Evolutionary conservation across 2,888 invertebrate genomes (phyloP), one percentile per base, ranked within the genome.

Genomic region (Drosophila koepferae): DNA sequence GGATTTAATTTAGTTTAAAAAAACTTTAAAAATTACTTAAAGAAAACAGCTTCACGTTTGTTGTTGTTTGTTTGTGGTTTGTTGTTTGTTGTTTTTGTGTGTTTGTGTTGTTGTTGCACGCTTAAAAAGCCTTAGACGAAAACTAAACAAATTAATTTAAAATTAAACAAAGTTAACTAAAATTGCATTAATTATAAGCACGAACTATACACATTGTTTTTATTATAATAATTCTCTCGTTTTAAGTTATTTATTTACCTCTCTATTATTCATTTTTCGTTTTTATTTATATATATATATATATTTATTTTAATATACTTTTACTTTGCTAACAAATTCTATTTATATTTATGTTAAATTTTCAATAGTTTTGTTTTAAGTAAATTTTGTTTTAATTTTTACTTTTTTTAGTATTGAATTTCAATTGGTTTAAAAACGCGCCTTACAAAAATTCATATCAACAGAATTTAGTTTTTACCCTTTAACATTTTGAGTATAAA

Each of bases 111-210:
- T 81, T 78, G 62, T 79, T 74, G 76, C 64, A 65, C 56, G 69
- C 76, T 80, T 80, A 82, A 62, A 60, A 59, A 72, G 80, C 74
- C 79, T 84, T 54, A 53, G 72, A 69, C 56, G 88, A 74, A 67
- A 80, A 86, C 77, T 89, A 89, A 90, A 86, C 89, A 86, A 90
- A 86, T 79, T 83, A 80, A 86, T 82, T 88, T 82, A 86, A 68
- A 90, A 90, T 81, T 89, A 87, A 89, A 90, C 90, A 85, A 77
- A 86, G 91, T 84, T 89, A 87, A 87, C 89, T 90, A 90, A 89
- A 87, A 90, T 86, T 90, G 88, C 80, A 80, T 90, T 90, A 87
- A 71, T 56, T 85, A 72, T 89, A 78, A 80, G 90, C 85, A 89
- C 72, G 74, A 87, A 87, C 90, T 90, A 90, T 89, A 87, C 85